Evolutionary conservation across 2,888 invertebrate species (phyloP), one percentile per base, ranked within the genome.

Genomic region (Galeopsomyia nigrocyanea): DNA sequence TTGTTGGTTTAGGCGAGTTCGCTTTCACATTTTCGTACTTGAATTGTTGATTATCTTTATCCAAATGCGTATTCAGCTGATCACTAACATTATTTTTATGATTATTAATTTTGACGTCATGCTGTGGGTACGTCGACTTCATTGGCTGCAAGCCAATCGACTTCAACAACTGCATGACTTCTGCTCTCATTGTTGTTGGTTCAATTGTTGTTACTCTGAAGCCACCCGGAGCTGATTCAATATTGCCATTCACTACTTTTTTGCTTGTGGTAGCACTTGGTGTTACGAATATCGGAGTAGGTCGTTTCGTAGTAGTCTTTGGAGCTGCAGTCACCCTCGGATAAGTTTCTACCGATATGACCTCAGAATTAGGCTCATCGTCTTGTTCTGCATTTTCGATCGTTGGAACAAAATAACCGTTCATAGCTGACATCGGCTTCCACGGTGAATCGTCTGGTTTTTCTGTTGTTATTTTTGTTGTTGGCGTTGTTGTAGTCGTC

Each of bases 101-200:
- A 5, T 26, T 60, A 17, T 67, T 70, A 10, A 58, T 9, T 13
- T 63, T 70, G 2, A 50, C 3, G 62, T 65, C 47, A 63, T 62
- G 46, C 67, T 74, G 49, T 31, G 17, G 57, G 13, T 67, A 60
- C 0, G 47, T 50, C 50, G 53, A 3, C 64, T 73, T 72, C 10
- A 75, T 55, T 0, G 86, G 83, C 19, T 82, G 80, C 0, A 88
- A 79, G 0, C 87, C 88, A n/a, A 89, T 86, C 0, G 88, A 87
- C 9, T 87, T 87, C 13, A 89, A 69, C 5, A 83, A 78, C 14
- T 87, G 83, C 79, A 86, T 83, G 0, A 88, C 83, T 64, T 87
- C 83, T 55, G 84, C 80, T 21, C 84, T 81, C 78, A 86, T 84
- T 0, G 81, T 78, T 2, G 62, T 58, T 53, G 64, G 55, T 19